A percentile compares a stretch with the other conserved stretches of the same genome.
These are phyloP conservation scores for Leptogaster cylindrica DNA, from an alignment of 2,888 invertebrate genomes.

Conservation along the genomic window DNA sequence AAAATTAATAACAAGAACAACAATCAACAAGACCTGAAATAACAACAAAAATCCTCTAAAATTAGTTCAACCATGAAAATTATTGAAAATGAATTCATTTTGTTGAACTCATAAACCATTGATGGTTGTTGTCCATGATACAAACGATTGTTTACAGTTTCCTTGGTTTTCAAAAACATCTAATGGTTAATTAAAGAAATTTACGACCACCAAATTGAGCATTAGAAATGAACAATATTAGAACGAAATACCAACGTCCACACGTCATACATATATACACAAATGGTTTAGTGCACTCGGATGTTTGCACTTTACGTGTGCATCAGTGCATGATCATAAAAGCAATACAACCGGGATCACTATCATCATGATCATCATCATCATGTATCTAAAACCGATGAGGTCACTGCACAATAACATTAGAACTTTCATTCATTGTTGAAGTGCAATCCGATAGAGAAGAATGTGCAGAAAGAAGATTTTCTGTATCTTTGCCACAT, in stretches of 20 bases:
- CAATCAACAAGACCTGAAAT: background rate
- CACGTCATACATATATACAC: background rate
- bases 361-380: background rate
- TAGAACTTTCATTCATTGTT: too few relatives aligned
- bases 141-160: conserved; percentile 26
- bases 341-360: background rate
- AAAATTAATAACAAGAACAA: too few relatives aligned
- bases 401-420: too few relatives aligned
- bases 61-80: background rate
- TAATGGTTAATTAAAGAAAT: conserved; percentile 27
- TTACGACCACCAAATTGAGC: conserved; percentile 10
- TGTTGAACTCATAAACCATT: background rate
- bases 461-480: too few relatives aligned
- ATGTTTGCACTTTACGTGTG: background rate
- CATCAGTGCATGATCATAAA: background rate
- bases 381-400: background rate
- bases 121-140: too few relatives aligned
- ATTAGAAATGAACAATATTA: too few relatives aligned
- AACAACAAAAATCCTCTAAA: too few relatives aligned
- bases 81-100: conserved; percentile 26
- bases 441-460: too few relatives aligned
- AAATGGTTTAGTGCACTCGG: background rate
- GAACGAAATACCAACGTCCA: background rate
- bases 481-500: too few relatives aligned
- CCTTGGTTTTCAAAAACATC: conserved; percentile 12